Base-by-base conservation (phyloP, 2,797 vertebrate genomes). In the Mus minutoides region DNA sequence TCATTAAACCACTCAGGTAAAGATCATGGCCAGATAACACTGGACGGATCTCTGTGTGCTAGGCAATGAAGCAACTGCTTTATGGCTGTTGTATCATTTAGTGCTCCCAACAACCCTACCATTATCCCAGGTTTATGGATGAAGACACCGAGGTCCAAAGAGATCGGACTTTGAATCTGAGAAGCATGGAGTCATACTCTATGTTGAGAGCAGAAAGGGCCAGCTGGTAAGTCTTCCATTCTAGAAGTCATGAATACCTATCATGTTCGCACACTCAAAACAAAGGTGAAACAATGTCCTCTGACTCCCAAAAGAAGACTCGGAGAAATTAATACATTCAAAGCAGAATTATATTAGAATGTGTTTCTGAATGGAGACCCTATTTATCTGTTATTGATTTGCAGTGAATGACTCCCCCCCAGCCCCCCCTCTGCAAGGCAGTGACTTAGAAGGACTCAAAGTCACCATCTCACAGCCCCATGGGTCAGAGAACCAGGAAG, bases 91-190 rank as follows among this genome's bases (percentile, higher is more conserved):
- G 14, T 84, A 56, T 78, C 54, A 82, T 34, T 82, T 49, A 75
- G 71, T 92, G 71, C 76, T 91, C 84, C 64, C 64, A 73, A 88
- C 37, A 93, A 46, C 37, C 29, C 29, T 89, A 43, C 73, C 40
- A 80, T 87, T 93, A 91, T 29, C 56, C 34, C n/a, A 37, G 60
- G 73, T 78, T 96, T 96, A 91, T 69, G 79, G 60, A 88, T 37
- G 75, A 86, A 96, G 91, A 97, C 40, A 89, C 60, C 8, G n/a
- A 73, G 62, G 31, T 84, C 73, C 85, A 46, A n/a, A 84, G 56
- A 92, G n/a, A 67, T 12, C 4, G 7, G 16, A 88, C 88, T 82
- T 82, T 24, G 77, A 52, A 31, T 80, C 67, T 9, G 4, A 67
- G 73, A 88, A 96, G 46, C 11, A 11, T n/a, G 24, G 62, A 40